Evolutionary conservation across 2,113 vertebrate genomes (phyloP).

Genomic region (Dendropsophus ebraccatus): DNA sequence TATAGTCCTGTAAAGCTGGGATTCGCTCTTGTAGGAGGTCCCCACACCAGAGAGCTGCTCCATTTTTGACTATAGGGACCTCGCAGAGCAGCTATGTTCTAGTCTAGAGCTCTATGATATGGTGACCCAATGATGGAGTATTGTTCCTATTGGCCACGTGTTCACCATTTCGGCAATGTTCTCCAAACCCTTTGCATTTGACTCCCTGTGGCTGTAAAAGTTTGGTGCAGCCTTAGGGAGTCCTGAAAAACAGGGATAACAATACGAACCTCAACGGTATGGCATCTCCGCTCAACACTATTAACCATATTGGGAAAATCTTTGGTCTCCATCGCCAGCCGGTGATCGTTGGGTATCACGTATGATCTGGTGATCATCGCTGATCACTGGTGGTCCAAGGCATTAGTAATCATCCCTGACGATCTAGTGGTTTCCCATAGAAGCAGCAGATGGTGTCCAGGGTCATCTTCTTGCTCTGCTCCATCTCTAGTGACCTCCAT

Average conservation of each 20-base stretch:
- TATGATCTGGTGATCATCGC: not conserved
- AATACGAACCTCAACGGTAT: too few relatives aligned
- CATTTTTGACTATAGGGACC: not conserved
- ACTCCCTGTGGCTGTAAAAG: too few relatives aligned
- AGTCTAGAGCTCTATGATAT: not conserved
- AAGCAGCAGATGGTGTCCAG: not conserved
- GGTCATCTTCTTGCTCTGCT: not conserved
- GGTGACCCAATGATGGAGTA: not conserved
- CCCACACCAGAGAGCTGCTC: not conserved
- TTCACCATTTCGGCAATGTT: not conserved
- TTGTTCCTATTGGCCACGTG: not conserved
- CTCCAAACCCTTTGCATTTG: too few relatives aligned
- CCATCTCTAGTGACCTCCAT: constrained; percentile 1
- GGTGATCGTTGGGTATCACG: not conserved
- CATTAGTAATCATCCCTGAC: not conserved
- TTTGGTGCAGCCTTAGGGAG: too few relatives aligned
- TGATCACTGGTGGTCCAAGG: not conserved
- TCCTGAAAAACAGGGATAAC: too few relatives aligned
- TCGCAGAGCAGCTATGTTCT: not conserved
- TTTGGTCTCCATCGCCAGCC: not conserved
- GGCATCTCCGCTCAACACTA: too few relatives aligned
- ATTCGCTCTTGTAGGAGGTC: not conserved
- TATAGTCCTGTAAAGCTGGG: not conserved
- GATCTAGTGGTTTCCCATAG: not conserved
- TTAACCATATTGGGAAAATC: too few relatives aligned